Conservation (phyloP, 2,797 vertebrate species). For the Gobionotothen gibberifrons region DNA sequence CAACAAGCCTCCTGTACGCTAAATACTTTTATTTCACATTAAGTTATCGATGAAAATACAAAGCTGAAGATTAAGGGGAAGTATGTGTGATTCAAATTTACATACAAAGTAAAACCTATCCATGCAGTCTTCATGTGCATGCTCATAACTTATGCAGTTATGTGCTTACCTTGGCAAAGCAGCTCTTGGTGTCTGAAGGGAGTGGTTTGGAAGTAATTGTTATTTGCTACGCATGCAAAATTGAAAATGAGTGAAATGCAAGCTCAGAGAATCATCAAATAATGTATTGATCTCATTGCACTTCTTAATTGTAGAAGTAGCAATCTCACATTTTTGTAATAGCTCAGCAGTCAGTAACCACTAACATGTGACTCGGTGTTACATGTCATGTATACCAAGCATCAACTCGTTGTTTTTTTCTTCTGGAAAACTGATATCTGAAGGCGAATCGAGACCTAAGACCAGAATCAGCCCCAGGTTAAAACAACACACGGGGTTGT, state of each 20-base stretch:
- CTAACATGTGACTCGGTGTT: not conserved
- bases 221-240: slow-evolving; percentile 74
- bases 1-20: slow-evolving; percentile 16
- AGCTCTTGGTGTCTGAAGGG: slow-evolving; percentile 17
- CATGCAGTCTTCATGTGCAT: slow-evolving; percentile 3
- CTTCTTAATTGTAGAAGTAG: slow-evolving; percentile 57
- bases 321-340: slow-evolving; percentile 26
- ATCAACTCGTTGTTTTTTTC: not conserved
- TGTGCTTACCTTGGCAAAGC: slow-evolving; percentile 71
- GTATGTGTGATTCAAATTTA: slow-evolving; percentile 1
- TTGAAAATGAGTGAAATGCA: slow-evolving; percentile 69
- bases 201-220: slow-evolving; percentile 32
- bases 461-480: not conserved
- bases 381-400: not conserved
- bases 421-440: not conserved
- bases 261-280: slow-evolving; percentile 65
- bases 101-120: slow-evolving; percentile 14
- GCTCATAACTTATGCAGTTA: slow-evolving; percentile 17
- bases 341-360: slow-evolving; percentile 26
- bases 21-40: slow-evolving; percentile 37
- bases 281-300: slow-evolving; percentile 72
- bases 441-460: not conserved
- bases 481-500: slow-evolving; percentile 3
- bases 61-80: not conserved
- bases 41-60: not conserved